A percentile compares a stretch with the other conserved stretches of the same genome.
Conservation (phyloP, 2,888 invertebrate genomes). For the Pomacea canaliculata region DNA sequence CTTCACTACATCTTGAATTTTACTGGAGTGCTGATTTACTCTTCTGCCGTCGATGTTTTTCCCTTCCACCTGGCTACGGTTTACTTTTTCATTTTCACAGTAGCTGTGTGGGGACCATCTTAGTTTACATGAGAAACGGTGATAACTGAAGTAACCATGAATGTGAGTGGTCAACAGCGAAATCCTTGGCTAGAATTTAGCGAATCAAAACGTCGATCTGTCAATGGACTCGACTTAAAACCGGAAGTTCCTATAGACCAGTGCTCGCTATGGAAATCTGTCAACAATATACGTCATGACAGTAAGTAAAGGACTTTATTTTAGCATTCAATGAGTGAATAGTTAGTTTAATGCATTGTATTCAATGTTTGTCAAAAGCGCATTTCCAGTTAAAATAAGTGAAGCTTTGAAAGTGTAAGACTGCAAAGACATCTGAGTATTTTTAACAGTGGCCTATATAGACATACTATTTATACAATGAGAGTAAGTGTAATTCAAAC, state of each 20-base stretch:
- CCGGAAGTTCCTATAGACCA: conserved; percentile 25
- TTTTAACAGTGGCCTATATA: no score
- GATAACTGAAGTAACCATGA: background rate
- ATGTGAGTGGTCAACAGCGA: conserved; percentile 36
- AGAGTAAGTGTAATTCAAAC: no score
- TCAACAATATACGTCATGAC: conserved; percentile 50
- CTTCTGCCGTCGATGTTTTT: conserved; percentile 17
- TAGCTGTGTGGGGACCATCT: conserved; percentile 39
- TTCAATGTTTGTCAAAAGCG: no score
- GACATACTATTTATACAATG: no score
- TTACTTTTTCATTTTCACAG: background rate
- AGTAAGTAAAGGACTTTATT: conserved; percentile 12
- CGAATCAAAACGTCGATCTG: conserved; percentile 38
- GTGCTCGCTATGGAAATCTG: conserved; percentile 45
- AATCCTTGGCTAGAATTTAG: background rate
- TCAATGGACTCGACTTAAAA: background rate
- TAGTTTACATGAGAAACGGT: conserved; percentile 50
- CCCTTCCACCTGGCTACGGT: background rate
- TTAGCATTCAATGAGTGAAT: background rate
- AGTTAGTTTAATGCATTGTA: no score
- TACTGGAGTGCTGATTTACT: conserved; percentile 39
- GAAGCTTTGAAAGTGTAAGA: no score
- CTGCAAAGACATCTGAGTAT: no score
- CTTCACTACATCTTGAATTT: conserved; percentile 43
- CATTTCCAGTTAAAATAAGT: no score